phyloP scores from a whole-genome alignment of 37 sponge, comb jelly and placozoan genomes.

The Aphrocallistes beatrix region DNA sequence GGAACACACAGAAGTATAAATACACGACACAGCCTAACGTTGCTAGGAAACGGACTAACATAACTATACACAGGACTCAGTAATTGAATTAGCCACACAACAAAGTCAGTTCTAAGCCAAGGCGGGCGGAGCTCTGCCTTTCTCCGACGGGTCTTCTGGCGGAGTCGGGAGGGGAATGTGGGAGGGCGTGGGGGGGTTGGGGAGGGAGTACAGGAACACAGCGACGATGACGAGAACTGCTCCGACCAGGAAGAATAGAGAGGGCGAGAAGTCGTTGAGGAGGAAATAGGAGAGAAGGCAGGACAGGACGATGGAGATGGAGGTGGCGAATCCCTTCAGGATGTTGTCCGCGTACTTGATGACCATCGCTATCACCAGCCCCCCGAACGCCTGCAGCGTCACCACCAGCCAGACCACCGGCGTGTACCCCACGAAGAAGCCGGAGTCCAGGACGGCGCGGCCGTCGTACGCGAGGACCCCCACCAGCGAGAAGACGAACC shows the following conservation, averaged over 20 bases:
- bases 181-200: not conserved
- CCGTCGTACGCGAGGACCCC: constrained; percentile 42
- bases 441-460: constrained; percentile 31
- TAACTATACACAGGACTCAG: too few relatives aligned
- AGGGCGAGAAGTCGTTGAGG: constrained; percentile 57
- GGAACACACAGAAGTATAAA: too few relatives aligned
- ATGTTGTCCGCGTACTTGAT: constrained; percentile 99
- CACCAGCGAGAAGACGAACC: constrained; percentile 49
- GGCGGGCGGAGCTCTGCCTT: not conserved
- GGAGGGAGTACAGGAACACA: constrained; percentile 45
- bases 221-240: constrained; percentile 44
- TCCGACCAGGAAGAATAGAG: constrained; percentile 43
- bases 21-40: too few relatives aligned
- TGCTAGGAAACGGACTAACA: too few relatives aligned
- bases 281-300: constrained; percentile 65
- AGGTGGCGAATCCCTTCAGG: constrained; percentile 92
- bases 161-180: not conserved
- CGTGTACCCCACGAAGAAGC: constrained; percentile 78
- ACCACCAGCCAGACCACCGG: constrained; percentile 38
- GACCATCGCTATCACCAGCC: constrained; percentile 73
- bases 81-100: too few relatives aligned
- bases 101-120: too few relatives aligned
- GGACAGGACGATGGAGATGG: constrained; percentile 79
- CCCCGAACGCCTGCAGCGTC: constrained; percentile 73
- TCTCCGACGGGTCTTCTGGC: not conserved